Percentiles rank a stretch among this genome's conserved stretches.
Conservation (phyloP, 2,888 invertebrate species). For the Cancer borealis region DNA sequence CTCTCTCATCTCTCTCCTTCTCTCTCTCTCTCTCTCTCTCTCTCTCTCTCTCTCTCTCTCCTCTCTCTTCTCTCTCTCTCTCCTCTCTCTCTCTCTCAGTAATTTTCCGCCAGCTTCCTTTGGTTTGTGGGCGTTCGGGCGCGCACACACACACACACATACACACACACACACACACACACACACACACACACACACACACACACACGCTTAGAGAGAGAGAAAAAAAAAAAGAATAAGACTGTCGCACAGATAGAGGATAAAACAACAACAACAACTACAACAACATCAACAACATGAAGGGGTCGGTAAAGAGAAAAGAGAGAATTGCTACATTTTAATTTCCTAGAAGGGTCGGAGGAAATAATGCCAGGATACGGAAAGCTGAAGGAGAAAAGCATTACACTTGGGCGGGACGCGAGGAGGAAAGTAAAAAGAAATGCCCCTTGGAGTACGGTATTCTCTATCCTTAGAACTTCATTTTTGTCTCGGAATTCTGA, state of each 20-base stretch:
- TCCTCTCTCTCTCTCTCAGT: too few relatives aligned
- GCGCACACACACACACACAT: neutral
- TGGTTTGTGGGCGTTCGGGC: neutral
- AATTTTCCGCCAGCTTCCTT: too few relatives aligned
- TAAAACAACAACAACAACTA: neutral
- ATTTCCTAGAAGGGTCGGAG: slow-evolving; percentile 2
- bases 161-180: slow-evolving; percentile 1
- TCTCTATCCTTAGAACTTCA: neutral
- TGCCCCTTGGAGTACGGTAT: neutral
- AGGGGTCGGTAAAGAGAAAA: neutral
- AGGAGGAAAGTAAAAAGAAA: neutral
- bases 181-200: neutral
- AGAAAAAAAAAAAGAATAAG: neutral
- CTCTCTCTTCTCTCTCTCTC: neutral
- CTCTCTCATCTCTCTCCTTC: neutral
- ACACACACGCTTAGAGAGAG: neutral
- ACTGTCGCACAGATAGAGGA: neutral
- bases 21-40: slow-evolving; percentile 40
- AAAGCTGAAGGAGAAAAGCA: slow-evolving; percentile 23
- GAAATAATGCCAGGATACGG: slow-evolving; percentile 27
- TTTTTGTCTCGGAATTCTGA: neutral
- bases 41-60: neutral
- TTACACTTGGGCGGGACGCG: neutral
- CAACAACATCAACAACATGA: neutral
- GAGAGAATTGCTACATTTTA: neutral